Evolutionary conservation across 2,113 vertebrate genomes (phyloP).

Genomic region (Hyaena hyaena): DNA sequence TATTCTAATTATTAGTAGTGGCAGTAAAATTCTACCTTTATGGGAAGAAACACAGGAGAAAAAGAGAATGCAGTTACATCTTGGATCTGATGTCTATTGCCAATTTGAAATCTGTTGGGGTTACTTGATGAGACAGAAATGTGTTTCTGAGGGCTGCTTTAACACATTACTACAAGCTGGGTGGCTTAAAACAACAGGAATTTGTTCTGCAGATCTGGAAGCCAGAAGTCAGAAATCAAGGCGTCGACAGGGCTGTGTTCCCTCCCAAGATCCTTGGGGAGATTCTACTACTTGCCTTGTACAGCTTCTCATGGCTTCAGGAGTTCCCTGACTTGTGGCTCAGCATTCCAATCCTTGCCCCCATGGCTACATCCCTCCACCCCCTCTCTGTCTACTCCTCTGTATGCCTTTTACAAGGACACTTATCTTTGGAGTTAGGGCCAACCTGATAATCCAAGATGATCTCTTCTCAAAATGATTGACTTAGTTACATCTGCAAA

Average conservation of each 20-base stretch:
- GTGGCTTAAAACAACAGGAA: background rate
- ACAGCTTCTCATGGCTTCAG: background rate
- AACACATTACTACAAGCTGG: background rate
- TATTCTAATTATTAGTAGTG: background rate
- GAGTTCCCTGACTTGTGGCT: background rate
- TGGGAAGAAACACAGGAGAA: background rate
- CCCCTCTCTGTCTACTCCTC: background rate
- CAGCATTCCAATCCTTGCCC: background rate
- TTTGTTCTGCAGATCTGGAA: background rate
- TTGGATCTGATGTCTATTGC: background rate
- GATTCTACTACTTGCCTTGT: background rate
- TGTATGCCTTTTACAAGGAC: background rate
- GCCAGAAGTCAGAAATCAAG: background rate
- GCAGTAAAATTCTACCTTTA: background rate
- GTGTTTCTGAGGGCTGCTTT: background rate
- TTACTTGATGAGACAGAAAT: background rate
- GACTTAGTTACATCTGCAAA: background rate
- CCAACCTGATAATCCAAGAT: background rate
- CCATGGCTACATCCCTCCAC: background rate
- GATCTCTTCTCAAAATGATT: background rate
- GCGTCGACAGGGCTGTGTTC: fast-evolving
- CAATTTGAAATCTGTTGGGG: background rate
- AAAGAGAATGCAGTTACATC: background rate
- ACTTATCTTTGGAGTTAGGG: background rate
- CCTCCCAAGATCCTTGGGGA: background rate